A percentile compares a stretch with the other conserved stretches of the same genome.
These are phyloP conservation scores for Steatornis caripensis DNA, from an alignment of 2,113 vertebrate species.

Conservation along the genomic window DNA sequence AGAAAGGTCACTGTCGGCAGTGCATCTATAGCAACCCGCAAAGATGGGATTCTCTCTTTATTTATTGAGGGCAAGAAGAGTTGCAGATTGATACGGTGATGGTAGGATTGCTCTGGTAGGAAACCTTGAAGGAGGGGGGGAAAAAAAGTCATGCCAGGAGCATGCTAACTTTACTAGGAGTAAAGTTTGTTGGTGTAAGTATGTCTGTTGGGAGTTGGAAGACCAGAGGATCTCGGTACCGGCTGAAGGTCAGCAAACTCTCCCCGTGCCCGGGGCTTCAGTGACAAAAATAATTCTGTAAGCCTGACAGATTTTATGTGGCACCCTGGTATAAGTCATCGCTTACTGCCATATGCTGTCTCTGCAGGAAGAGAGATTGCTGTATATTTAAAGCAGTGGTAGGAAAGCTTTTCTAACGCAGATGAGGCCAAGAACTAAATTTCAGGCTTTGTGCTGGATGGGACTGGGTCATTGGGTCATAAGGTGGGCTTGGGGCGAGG, in stretches of 20 bases:
- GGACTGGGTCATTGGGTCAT: background rate
- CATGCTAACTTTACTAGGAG: background rate
- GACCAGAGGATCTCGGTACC: background rate
- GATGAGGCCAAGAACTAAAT: background rate
- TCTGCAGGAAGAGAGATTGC: background rate
- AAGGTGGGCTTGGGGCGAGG: background rate
- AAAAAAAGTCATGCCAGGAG: background rate
- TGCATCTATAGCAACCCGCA: background rate
- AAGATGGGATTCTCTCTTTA: background rate
- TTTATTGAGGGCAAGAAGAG: background rate
- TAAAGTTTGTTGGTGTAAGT: background rate
- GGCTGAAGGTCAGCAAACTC: background rate
- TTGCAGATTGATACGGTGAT: background rate
- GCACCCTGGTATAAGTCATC: background rate
- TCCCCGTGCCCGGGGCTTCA: background rate
- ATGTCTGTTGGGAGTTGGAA: rapidly evolving
- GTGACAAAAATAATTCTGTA: background rate
- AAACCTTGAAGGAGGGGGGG: background rate
- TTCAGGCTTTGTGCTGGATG: background rate
- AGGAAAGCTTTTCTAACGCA: background rate
- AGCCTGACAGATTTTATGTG: background rate
- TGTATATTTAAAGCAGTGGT: background rate
- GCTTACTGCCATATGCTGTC: background rate
- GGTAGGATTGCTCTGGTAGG: background rate
- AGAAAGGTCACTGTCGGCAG: background rate